These are phyloP conservation scores for Chirona hameri DNA, from an alignment of 2,888 invertebrate species.

Conservation along the genomic window DNA sequence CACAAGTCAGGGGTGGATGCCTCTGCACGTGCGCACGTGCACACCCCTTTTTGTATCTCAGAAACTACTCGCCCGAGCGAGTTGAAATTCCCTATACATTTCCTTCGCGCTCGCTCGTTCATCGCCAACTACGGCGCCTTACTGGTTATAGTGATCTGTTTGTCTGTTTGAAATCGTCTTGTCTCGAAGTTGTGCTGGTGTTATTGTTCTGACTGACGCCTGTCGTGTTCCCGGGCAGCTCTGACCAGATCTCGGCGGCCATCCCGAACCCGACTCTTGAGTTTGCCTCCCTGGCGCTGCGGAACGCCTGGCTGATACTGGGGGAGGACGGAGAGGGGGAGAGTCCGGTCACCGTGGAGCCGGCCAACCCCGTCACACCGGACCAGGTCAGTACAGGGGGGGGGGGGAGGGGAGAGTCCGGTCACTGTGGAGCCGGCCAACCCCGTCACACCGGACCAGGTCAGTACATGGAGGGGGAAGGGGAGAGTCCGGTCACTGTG, in stretches of 20 bases:
- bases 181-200: no score
- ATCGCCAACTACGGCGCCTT: no score
- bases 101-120: no score
- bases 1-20: no score
- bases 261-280: conserved; percentile 83
- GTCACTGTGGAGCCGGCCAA: not conserved
- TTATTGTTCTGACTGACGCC: no score
- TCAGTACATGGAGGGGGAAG: not conserved
- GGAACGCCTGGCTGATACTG: conserved; percentile 73
- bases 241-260: conserved; percentile 70
- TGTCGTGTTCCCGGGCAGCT: conserved; percentile 43
- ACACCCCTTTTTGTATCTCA: no score
- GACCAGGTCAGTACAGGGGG: conserved; percentile 1
- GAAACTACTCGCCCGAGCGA: no score
- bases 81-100: no score
- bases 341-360: conserved; percentile 25
- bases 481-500: no score
- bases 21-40: no score
- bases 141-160: no score
- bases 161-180: no score
- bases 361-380: conserved; percentile 27
- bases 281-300: conserved; percentile 81
- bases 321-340: conserved; percentile 50
- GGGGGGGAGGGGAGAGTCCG: not conserved
- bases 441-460: conserved; percentile 2